Base-by-base conservation (phyloP, 2,888 invertebrate genomes). In the Tipula unca region DNA sequence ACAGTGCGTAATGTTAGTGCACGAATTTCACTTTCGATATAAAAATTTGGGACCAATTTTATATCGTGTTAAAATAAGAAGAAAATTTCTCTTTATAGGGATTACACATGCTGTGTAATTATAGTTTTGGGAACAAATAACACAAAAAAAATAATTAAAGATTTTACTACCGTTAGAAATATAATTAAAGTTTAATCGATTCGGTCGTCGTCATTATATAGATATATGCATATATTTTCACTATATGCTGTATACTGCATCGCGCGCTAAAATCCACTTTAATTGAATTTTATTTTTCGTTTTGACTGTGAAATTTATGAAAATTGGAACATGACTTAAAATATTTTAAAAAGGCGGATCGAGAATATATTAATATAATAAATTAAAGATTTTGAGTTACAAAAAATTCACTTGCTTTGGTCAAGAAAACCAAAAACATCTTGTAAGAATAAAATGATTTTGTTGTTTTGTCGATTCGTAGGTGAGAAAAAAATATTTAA, bases 311-410 rank as follows among this genome's bases (percentile, higher is more conserved):
- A 69, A 25, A 69, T 69, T 69, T 69, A 69, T 25, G 25, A 69
- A 69, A 69, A 69, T 69, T 69, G 69, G 69, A 69, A 69, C 69
- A 69, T 69, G 69, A 10, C 69, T 69, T 69, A 69, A 69, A 69
- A 54, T 54, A 25, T 48, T 3, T 69, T 48, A 39, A 48, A 69
- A 69, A 69, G 69, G 69, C 69, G 69, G 25, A 25, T 10, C 20
- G 25, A 69, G n/a, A n/a, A n/a, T n/a, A 69, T 69, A 25, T 25
- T 69, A 69, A 69, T 48, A 42, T 54, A 69, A 69, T 69, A 69
- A 69, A 69, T 69, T 69, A 69, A 69, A 69, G 69, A 69, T 25
- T 69, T 69, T 25, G 48, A 13, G 25, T 20, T 69, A 25, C 8
- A n/a, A 20, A 69, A 69, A 69, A 69, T 25, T 10, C 69, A 69